Evolutionary conservation across 2,113 vertebrate genomes (phyloP), one percentile per base, ranked within the genome.

Genomic region (Litocranius walleri): DNA sequence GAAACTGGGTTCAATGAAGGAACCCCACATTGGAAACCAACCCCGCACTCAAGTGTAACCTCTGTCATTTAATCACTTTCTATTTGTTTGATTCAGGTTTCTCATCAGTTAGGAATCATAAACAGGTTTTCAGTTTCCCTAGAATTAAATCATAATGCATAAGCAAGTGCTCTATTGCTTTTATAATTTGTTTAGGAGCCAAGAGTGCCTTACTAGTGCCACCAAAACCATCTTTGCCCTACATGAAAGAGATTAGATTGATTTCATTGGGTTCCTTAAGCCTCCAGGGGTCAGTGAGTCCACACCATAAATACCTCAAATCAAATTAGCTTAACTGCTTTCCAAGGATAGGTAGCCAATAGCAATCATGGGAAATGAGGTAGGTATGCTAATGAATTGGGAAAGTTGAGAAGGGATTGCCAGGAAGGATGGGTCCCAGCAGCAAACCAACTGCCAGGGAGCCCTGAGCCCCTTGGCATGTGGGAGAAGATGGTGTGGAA

Each of bases 241-340:
- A 29, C 3, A 14, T 23, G 13, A 83, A 87, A 54, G 23, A 83
- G 21, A 50, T 91, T 30, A 40, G 43, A 90, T 54, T 45, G 30
- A 56, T 15, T 71, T 45, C 33, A 43, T 64, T n/a, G 29, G 61
- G 45, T 71, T 14, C 21, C 71, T 45, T 89, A 48, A 59, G 29
- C 33, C 56, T 57, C 45, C 15, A 33, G 52, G n/a, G 43, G 16
- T 85, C 9, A 56, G 16, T 45, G n/a, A 48, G 54, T 86, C 59
- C 61, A 27, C 95, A 45, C 23, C 30, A 29, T 17, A 48, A 86
- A 62, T 57, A 45, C 5, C 57, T 89, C 57, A 19, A 36, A n/a
- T 90, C 54, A 74, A 61, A 94, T 78, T 80, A 94, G 36, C 36
- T 90, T 92, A 94, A 74, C n/a, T 81, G 27, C 27, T 96, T 87